Conservation (phyloP, 2,888 invertebrate species). For the Hypena proboscidalis region DNA sequence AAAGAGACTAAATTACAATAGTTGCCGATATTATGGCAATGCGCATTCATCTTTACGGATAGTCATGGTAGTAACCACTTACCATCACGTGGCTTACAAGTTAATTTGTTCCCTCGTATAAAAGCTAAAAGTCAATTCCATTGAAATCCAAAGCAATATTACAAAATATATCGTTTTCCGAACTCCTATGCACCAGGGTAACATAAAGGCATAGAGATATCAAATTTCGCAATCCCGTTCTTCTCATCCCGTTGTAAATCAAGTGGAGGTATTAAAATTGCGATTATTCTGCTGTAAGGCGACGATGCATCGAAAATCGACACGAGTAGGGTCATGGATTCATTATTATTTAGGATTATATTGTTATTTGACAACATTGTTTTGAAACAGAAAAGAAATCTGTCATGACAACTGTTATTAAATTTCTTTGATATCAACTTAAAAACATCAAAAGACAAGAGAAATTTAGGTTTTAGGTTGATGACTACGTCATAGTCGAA, state of each 20-base stretch:
- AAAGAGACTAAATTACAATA: no score
- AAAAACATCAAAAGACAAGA: no score
- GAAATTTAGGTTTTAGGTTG: no score
- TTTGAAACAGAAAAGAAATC: background rate
- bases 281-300: constrained; percentile 82
- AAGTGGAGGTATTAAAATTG: constrained; percentile 78
- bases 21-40: no score
- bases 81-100: no score
- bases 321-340: constrained; percentile 49
- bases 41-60: no score
- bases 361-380: background rate
- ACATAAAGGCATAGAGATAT: constrained; percentile 81
- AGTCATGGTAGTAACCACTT: no score
- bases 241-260: constrained; percentile 75
- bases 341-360: constrained; percentile 5
- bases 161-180: constrained; percentile 38
- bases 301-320: constrained; percentile 79
- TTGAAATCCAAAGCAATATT: constrained; percentile 17
- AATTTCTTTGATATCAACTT: no score
- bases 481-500: no score
- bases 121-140: background rate
- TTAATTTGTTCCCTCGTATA: background rate
- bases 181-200: constrained; percentile 64
- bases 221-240: constrained; percentile 79
- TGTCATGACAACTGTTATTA: background rate